Base-by-base conservation (phyloP, 1,140 invertebrate genomes). In the Drosophila pallidifrons region DNA sequence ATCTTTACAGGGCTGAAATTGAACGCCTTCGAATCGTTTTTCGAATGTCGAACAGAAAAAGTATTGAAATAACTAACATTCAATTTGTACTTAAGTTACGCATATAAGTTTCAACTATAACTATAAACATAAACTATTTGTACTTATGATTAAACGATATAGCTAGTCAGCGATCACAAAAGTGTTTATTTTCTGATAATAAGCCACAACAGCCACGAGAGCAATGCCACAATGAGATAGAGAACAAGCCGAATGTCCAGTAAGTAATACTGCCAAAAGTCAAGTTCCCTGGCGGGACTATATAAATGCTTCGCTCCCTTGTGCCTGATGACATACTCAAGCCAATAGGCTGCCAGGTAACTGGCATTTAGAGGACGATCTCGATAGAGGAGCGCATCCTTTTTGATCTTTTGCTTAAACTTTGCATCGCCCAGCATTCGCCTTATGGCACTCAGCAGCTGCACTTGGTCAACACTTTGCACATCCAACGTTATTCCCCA, bases 401-500 rank as follows among this genome's bases (percentile, higher is more conserved):
- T 52, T 0, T 20, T 28, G 1, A 89, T 77, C 5, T 43, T 55
- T 11, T 59, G 2, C 0, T 5, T 11, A 16, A 88, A 92, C 5
- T n/a, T 61, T 0, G n/a, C 13, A 43, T 77, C 46, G 4, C 2
- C 7, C 0, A 92, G 46, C 7, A 92, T 28, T 8, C 57, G 30
- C 0, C n/a, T 1, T 3, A 92, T 74, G 0, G 65, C 8, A 0
- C 15, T 8, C 0, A 61, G 2, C 3, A 94, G 69, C 7, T 52
- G 43, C 2, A 82, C 72, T 16, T 89, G 73, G 3, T 74, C 93
- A 0, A 94, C 59, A 30, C 91, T 85, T 0, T 75, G 58, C 35
- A 83, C 77, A 1, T 91, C 51, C 3, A 94, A 20, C 0, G 13
- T 82, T 49, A 93, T 77, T 28, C 93, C 94, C 61, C 92, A 94